These are phyloP conservation scores for Pogoniulus pusillus DNA, from an alignment of 2,797 vertebrate genomes.

Conservation along the genomic window DNA sequence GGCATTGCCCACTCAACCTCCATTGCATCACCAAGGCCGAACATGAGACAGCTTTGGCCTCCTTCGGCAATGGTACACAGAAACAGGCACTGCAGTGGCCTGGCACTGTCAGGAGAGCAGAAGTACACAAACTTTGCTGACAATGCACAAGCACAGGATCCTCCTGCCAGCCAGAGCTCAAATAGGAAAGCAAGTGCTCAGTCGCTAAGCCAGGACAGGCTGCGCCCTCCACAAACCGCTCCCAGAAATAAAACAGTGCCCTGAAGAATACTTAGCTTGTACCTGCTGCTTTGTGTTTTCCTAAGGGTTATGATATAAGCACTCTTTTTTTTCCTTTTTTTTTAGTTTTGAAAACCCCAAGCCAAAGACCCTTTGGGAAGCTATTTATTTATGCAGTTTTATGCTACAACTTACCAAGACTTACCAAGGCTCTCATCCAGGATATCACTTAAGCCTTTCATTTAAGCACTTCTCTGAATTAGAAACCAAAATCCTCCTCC, in stretches of 20 bases:
- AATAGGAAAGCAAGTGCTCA: not conserved
- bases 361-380: not conserved
- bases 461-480: not conserved
- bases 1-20: not conserved
- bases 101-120: not conserved
- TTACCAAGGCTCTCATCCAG: not conserved
- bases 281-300: not conserved
- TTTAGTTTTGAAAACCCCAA: not conserved
- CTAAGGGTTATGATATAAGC: not conserved
- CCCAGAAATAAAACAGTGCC: not conserved
- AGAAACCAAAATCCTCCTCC: not conserved
- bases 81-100: not conserved
- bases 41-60: not conserved
- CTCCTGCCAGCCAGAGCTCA: not conserved
- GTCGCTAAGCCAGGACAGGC: not conserved
- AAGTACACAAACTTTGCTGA: not conserved
- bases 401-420: not conserved
- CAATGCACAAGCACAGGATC: accelerated
- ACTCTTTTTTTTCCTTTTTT: not conserved
- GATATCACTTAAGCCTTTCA: not conserved
- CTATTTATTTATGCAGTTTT: slow-evolving; percentile 9
- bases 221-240: not conserved
- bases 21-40: not conserved
- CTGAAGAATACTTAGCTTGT: not conserved
- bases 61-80: not conserved